Conservation (phyloP, 2,797 vertebrate species). For the Xenentodon cancila region DNA sequence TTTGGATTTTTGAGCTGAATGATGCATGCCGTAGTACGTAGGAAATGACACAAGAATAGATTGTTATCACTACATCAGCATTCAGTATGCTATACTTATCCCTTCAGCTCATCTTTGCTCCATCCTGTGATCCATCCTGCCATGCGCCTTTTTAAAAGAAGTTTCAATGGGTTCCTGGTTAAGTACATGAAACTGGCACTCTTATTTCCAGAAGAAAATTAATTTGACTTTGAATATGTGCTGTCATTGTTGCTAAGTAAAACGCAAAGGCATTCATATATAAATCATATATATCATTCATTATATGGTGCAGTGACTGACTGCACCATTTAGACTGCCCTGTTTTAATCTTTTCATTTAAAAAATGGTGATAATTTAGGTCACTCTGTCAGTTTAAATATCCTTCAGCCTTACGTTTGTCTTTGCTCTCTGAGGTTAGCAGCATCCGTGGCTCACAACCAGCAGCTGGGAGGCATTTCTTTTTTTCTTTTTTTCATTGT, state of each 20-base stretch:
- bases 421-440: slow-evolving; percentile 1
- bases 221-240: slow-evolving; percentile 2
- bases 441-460: slow-evolving; percentile 22
- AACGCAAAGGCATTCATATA: too few species aligned
- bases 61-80: slow-evolving; percentile 29
- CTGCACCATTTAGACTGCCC: background rate
- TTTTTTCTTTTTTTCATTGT: slow-evolving; percentile 13
- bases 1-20: slow-evolving; percentile 44
- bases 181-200: slow-evolving; percentile 22
- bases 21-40: slow-evolving; percentile 40
- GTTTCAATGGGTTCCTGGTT: slow-evolving; percentile 39
- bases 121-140: slow-evolving; percentile 23
- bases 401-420: slow-evolving; percentile 8
- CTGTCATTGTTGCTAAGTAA: too few species aligned
- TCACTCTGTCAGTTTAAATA: slow-evolving; percentile 9
- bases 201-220: slow-evolving; percentile 19
- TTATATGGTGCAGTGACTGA: background rate
- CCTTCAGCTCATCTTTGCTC: slow-evolving; percentile 5
- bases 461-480: background rate
- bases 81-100: slow-evolving; percentile 9
- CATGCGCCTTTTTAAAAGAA: slow-evolving; percentile 17
- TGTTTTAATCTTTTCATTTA: slow-evolving; percentile 5
- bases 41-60: slow-evolving; percentile 46
- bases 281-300: background rate
- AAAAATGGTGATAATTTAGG: slow-evolving; percentile 4